These are phyloP conservation scores for Orientallactaga sibirica DNA, from an alignment of 2,797 vertebrate genomes.

Conservation along the genomic window DNA sequence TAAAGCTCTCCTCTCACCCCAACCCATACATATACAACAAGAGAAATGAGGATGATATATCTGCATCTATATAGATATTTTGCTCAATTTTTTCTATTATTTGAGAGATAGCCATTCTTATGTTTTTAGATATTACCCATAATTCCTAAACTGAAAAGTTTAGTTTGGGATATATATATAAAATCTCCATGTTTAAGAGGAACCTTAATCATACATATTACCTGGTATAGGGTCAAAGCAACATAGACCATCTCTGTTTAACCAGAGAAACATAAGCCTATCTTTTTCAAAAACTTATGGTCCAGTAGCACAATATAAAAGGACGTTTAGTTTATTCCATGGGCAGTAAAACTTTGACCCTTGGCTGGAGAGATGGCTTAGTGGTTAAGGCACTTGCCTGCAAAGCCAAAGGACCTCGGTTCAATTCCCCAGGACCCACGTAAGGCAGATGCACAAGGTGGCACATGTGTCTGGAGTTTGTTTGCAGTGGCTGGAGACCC, in stretches of 20 bases:
- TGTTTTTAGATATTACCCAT: neutral
- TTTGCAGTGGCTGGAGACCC: too few relatives aligned
- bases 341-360: neutral
- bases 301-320: neutral
- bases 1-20: constrained; percentile 7
- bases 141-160: neutral
- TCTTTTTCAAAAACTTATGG: constrained; percentile 18
- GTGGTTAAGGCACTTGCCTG: too few relatives aligned
- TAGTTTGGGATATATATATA: neutral
- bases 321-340: neutral
- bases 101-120: constrained; percentile 13
- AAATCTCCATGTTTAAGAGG: neutral
- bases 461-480: too few relatives aligned
- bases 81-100: constrained; percentile 8
- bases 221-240: neutral
- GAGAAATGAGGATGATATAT: too few relatives aligned
- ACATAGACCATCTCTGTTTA: neutral
- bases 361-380: neutral
- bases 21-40: too few relatives aligned
- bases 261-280: neutral
- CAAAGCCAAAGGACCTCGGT: too few relatives aligned
- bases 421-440: too few relatives aligned
- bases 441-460: too few relatives aligned
- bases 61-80: too few relatives aligned
- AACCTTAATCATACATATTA: neutral